Conservation (phyloP, 2,113 vertebrate genomes). For the Lepisosteus oculatus region DNA sequence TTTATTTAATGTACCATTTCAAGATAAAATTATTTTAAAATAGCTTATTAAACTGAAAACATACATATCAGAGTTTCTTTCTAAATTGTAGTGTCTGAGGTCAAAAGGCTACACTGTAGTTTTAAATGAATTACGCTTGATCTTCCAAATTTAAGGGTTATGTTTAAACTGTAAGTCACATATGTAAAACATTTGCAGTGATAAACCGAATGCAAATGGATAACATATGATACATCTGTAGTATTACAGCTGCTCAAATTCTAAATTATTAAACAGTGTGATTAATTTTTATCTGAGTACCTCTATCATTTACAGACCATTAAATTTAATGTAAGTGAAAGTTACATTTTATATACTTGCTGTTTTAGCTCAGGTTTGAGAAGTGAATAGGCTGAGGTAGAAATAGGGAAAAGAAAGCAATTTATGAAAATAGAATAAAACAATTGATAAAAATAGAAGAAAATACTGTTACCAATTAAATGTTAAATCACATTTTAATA, state of each 20-base stretch:
- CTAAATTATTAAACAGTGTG: constrained; percentile 48
- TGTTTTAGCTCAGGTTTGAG: too few relatives aligned
- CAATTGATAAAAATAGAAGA: too few relatives aligned
- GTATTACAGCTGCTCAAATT: constrained; percentile 55
- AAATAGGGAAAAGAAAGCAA: too few relatives aligned
- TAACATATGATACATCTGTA: constrained; percentile 53
- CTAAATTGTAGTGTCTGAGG: constrained; percentile 20
- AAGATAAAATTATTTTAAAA: constrained; percentile 23
- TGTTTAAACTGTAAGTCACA: constrained; percentile 49
- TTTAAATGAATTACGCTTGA: constrained; percentile 30
- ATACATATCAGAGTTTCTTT: constrained; percentile 23
- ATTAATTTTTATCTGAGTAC: too few relatives aligned
- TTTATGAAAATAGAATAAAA: too few relatives aligned
- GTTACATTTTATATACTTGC: too few relatives aligned
- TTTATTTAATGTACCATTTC: neutral
- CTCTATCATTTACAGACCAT: too few relatives aligned
- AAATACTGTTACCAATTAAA: too few relatives aligned
- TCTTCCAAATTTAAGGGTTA: constrained; percentile 27
- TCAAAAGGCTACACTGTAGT: constrained; percentile 44
- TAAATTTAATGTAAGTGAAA: too few relatives aligned
- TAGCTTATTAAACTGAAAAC: constrained; percentile 9
- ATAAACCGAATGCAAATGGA: constrained; percentile 59
- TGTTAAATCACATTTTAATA: too few relatives aligned
- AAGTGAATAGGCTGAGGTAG: too few relatives aligned
- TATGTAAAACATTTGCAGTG: constrained; percentile 58